A percentile compares a stretch with the other conserved stretches of the same genome.
phyloP scores from a whole-genome alignment of 2,797 vertebrate species.

The Sciurus carolinensis region DNA sequence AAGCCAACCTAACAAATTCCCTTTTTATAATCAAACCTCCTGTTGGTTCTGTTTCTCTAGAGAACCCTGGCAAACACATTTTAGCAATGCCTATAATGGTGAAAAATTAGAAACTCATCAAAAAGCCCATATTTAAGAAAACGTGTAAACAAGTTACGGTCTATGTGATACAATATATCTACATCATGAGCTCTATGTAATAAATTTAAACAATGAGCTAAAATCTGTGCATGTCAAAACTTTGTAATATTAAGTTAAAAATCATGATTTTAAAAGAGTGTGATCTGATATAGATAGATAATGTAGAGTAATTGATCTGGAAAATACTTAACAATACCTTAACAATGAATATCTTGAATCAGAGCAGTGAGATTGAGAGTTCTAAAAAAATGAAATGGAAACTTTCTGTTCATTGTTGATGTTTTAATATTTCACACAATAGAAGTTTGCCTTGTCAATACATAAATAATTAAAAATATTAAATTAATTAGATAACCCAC shows the following conservation, averaged over 20 bases:
- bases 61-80: not conserved
- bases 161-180: not conserved
- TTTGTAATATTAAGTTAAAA: constrained; percentile 2
- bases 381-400: not conserved
- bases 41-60: too few species aligned
- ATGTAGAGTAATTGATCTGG: not conserved
- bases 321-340: not conserved
- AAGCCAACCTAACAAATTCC: too few species aligned
- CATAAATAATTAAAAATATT: not conserved
- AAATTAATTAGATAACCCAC: not conserved
- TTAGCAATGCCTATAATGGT: not conserved
- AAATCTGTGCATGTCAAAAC: not conserved
- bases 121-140: not conserved
- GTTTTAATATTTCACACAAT: not conserved
- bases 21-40: too few species aligned
- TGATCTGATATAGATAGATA: not conserved
- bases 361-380: not conserved
- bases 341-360: not conserved
- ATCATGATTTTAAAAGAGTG: not conserved
- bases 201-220: not conserved
- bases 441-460: not conserved
- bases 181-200: not conserved
- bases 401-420: not conserved
- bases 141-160: not conserved
- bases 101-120: not conserved